A percentile compares a stretch with the other conserved stretches of the same genome.
Evolutionary conservation across 2,797 vertebrate genomes (phyloP).

Genomic region (Sparidentex hasta): DNA sequence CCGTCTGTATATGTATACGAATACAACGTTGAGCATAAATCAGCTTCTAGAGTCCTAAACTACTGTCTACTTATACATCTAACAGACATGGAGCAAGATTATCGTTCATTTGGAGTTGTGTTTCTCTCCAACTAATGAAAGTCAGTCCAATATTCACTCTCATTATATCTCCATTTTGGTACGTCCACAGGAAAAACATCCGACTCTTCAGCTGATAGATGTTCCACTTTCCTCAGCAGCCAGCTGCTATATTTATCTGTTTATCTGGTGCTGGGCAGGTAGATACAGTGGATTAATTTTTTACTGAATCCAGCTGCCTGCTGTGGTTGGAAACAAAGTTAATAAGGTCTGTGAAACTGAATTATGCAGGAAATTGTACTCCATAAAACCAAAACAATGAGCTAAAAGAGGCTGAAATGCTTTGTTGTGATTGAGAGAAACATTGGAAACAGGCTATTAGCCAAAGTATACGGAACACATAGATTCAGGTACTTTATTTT

Average conservation of each 20-base stretch:
- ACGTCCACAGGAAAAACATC: neutral
- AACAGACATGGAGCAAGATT: no score
- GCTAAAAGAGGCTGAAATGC: neutral
- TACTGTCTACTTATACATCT: no score
- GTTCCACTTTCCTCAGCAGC: neutral
- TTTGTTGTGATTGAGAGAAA: no score
- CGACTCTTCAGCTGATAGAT: neutral
- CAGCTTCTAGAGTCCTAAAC: no score
- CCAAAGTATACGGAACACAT: no score
- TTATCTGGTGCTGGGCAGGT: neutral
- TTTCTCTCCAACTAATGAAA: neutral
- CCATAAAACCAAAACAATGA: neutral
- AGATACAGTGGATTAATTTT: neutral
- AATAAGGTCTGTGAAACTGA: neutral
- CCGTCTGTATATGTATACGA: no score
- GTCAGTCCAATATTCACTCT: neutral
- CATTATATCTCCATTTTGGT: neutral
- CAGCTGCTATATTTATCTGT: neutral
- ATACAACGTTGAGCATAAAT: no score
- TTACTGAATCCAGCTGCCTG: neutral
- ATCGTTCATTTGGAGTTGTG: neutral
- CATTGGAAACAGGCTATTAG: no score
- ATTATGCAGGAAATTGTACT: neutral
- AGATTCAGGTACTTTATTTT: no score
- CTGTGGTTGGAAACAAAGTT: neutral